These are phyloP conservation scores for Pygoscelis adeliae DNA, from an alignment of 2,113 vertebrate species.

Conservation along the genomic window DNA sequence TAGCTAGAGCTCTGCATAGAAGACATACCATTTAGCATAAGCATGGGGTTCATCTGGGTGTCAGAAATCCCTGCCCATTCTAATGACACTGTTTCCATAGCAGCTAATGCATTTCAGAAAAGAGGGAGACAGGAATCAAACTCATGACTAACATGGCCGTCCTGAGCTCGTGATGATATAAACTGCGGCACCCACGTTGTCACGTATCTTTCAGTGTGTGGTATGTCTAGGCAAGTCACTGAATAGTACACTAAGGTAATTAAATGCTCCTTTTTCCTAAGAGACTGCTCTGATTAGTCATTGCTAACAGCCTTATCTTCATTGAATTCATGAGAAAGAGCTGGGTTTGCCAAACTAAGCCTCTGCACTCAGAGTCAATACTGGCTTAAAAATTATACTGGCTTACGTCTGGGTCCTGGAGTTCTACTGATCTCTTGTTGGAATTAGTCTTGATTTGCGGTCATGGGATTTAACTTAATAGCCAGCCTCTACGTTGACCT, in stretches of 20 bases:
- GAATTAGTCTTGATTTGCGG: not conserved
- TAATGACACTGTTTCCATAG: conserved; percentile 59
- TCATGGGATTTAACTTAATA: not conserved
- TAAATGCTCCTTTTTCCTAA: conserved; percentile 28
- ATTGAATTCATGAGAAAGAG: not conserved
- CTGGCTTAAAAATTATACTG: not conserved
- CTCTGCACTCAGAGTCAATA: not conserved
- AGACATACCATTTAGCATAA: not conserved
- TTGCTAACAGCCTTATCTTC: conserved; percentile 27
- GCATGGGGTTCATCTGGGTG: conserved; percentile 2
- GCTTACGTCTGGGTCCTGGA: not conserved
- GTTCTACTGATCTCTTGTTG: not conserved
- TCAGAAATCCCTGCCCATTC: conserved; percentile 28
- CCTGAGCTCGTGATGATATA: conserved; percentile 13
- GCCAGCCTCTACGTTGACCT: not conserved
- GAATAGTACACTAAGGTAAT: conserved; percentile 1
- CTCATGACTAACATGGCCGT: conserved; percentile 43
- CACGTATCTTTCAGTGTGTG: conserved; percentile 50
- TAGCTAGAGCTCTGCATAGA: not conserved
- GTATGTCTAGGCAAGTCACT: conserved; percentile 44
- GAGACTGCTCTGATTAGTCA: conserved; percentile 46
- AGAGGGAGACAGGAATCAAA: conserved; percentile 38
- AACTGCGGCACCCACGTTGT: conserved; percentile 53
- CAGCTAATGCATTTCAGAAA: conserved; percentile 41
- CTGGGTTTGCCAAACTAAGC: not conserved